phyloP scores from a whole-genome alignment of 2,888 invertebrate genomes.

The Gortyna flavago region DNA sequence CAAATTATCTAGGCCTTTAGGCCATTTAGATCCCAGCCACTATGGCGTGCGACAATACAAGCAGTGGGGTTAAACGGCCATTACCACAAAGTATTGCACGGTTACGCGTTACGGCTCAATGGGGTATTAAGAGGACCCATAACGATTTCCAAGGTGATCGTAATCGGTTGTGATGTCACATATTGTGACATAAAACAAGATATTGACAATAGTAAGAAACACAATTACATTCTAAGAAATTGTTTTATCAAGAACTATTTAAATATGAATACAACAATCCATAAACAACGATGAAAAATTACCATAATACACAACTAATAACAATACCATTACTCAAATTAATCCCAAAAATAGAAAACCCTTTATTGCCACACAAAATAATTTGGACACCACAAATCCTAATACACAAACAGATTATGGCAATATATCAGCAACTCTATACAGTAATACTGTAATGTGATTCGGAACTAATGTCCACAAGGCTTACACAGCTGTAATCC shows the following conservation, averaged over 20 bases:
- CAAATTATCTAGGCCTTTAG: slow-evolving; percentile 44
- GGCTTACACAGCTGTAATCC: slow-evolving; percentile 82
- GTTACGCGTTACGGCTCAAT: slow-evolving; percentile 43
- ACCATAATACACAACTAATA: slow-evolving; percentile 40
- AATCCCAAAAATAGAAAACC: slow-evolving; percentile 57
- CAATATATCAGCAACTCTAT: slow-evolving; percentile 75
- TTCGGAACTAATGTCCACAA: slow-evolving; percentile 77
- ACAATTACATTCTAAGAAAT: slow-evolving; percentile 3
- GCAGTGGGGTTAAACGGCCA: slow-evolving; percentile 46
- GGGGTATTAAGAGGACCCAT: slow-evolving; percentile 41
- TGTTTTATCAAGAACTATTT: neutral
- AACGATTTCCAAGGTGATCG: slow-evolving; percentile 41
- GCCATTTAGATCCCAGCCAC: slow-evolving; percentile 37
- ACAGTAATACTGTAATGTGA: slow-evolving; percentile 74
- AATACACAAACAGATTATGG: slow-evolving; percentile 74
- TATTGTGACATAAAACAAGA: slow-evolving; percentile 1
- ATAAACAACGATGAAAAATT: slow-evolving; percentile 39
- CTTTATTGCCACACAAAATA: slow-evolving; percentile 65
- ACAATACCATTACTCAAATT: slow-evolving; percentile 59
- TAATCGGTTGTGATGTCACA: slow-evolving; percentile 37
- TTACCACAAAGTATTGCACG: slow-evolving; percentile 52
- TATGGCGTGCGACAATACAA: slow-evolving; percentile 53
- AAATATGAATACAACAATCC: slow-evolving; percentile 18
- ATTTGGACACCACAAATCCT: slow-evolving; percentile 62
- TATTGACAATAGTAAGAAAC: slow-evolving; percentile 5